Percentiles rank a stretch among this genome's conserved stretches.
Conservation (phyloP, 2,888 invertebrate species). For the Achlya flavicornis region DNA sequence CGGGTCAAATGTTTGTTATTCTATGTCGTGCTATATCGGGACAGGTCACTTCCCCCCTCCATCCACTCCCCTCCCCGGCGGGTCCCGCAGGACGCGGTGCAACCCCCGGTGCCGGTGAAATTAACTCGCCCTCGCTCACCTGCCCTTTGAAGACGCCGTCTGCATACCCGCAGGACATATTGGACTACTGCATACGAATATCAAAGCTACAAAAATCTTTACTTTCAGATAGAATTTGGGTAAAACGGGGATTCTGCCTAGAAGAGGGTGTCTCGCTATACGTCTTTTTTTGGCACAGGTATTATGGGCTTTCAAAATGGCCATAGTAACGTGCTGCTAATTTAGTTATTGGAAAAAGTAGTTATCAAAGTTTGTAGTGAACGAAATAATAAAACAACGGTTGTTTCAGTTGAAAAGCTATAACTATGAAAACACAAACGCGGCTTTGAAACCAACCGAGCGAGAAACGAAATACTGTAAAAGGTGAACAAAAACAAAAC, state of each 20-base stretch:
- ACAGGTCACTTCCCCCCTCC: constrained; percentile 32
- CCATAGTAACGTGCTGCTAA: no score
- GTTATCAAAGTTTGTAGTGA: no score
- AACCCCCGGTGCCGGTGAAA: constrained; percentile 50
- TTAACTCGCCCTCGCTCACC: constrained; percentile 71
- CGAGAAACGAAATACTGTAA: no score
- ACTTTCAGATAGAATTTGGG: background rate
- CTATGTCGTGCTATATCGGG: constrained; percentile 3
- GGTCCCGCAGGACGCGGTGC: constrained; percentile 47
- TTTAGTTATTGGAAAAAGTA: no score
- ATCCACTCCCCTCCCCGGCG: constrained; percentile 26
- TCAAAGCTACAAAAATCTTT: background rate
- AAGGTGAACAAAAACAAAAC: background rate
- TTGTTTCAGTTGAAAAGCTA: no score
- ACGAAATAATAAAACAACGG: no score
- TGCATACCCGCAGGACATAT: constrained; percentile 48
- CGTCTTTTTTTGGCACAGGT: no score
- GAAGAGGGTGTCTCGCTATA: no score
- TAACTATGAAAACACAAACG: background rate
- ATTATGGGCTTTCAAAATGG: no score
- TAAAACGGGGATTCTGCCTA: no score
- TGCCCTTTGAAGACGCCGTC: constrained; percentile 71
- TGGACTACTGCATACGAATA: constrained; percentile 32
- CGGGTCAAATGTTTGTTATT: constrained; percentile 17
- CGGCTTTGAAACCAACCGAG: background rate